These are phyloP conservation scores for Eilema depressum DNA, from an alignment of 2,888 invertebrate genomes.

Conservation along the genomic window DNA sequence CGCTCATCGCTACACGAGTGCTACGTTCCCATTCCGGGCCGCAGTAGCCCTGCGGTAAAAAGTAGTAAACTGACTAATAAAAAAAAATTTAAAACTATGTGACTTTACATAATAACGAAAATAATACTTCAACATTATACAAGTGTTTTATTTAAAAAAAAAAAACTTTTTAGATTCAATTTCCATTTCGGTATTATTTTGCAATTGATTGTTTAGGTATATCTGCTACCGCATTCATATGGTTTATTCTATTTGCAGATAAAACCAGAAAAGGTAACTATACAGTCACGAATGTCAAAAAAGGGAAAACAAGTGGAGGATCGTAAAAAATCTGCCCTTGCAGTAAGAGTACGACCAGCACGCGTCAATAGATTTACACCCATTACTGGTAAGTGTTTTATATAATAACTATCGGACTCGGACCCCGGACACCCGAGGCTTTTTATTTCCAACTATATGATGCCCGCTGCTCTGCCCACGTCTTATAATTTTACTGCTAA, in stretches of 20 bases:
- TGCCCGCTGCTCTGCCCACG: no score
- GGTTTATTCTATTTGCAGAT: slow-evolving; percentile 57
- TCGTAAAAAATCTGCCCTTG: slow-evolving; percentile 55
- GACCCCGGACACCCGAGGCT: no score
- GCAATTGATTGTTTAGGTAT: no score
- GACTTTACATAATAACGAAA: no score
- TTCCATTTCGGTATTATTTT: no score
- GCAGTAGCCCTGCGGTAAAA: no score
- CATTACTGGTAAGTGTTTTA: slow-evolving; percentile 61
- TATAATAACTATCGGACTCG: no score
- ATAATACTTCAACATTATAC: not conserved
- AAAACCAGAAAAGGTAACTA: slow-evolving; percentile 61
- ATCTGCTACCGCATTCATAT: not conserved
- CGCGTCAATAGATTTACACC: slow-evolving; percentile 69
- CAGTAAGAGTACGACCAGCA: slow-evolving; percentile 59
- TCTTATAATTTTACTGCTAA: no score
- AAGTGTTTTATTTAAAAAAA: not conserved
- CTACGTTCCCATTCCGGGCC: no score
- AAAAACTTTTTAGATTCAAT: no score
- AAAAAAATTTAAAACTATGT: not conserved
- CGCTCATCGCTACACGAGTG: not conserved
- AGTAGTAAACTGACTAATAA: not conserved
- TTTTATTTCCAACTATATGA: no score
- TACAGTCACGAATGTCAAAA: slow-evolving; percentile 45
- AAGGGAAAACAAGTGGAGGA: slow-evolving; percentile 53